Evolutionary conservation across 2,113 vertebrate species (phyloP).

Genomic region (Saccopteryx bilineata): DNA sequence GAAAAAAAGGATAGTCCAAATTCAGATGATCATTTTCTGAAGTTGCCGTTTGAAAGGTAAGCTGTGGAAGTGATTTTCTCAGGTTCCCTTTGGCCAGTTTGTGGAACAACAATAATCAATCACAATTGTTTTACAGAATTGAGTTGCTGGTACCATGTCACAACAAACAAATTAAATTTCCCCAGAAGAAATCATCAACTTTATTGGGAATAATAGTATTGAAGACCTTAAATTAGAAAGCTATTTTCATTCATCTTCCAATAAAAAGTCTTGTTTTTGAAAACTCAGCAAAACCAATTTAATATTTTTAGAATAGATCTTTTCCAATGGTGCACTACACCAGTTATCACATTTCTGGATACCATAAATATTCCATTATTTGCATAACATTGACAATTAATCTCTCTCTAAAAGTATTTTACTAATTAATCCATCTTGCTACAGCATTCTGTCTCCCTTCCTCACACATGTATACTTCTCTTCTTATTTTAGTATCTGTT

Average conservation of each 20-base stretch:
- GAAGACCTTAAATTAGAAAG: constrained; percentile 80
- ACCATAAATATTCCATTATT: background rate
- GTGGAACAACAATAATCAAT: constrained; percentile 86
- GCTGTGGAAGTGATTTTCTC: constrained; percentile 80
- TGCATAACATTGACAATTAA: background rate
- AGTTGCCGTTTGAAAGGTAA: constrained; percentile 71
- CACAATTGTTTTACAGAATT: constrained; percentile 85
- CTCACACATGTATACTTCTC: background rate
- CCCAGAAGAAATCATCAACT: constrained; percentile 87
- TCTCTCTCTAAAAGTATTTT: constrained; percentile 24
- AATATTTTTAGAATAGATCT: constrained; percentile 27
- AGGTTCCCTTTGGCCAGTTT: constrained; percentile 84
- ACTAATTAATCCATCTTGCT: background rate
- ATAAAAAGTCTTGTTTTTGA: constrained; percentile 77
- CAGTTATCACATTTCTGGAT: background rate
- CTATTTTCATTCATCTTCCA: constrained; percentile 79
- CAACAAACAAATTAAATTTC: constrained; percentile 86
- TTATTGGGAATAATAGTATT: constrained; percentile 85
- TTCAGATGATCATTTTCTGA: constrained; percentile 75
- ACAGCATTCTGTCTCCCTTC: background rate
- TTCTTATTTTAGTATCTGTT: background rate
- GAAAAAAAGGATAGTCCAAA: constrained; percentile 60
- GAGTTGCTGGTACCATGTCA: constrained; percentile 85
- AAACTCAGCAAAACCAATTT: constrained; percentile 57
- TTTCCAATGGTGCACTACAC: background rate